Percentiles rank a stretch among this genome's conserved stretches.
phyloP scores from a whole-genome alignment of 2,113 vertebrate genomes.

The Conger conger region DNA sequence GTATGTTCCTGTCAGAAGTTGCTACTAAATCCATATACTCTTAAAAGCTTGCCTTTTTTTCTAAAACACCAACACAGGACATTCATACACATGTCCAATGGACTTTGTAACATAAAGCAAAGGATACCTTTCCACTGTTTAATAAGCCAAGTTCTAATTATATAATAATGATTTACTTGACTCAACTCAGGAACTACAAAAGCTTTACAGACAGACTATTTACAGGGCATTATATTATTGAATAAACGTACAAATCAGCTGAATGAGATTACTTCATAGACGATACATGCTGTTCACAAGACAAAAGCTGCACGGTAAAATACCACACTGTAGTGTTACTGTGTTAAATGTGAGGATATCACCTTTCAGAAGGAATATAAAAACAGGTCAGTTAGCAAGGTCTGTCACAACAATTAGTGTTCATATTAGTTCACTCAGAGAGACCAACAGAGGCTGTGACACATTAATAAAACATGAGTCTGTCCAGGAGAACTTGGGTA shows the following conservation, averaged over 20 bases:
- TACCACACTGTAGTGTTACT: neutral
- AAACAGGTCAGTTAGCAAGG: constrained; percentile 62
- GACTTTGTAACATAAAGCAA: too few species aligned
- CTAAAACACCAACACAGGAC: too few species aligned
- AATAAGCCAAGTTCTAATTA: too few species aligned
- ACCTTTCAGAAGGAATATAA: neutral
- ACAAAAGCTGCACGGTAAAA: neutral
- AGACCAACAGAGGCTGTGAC: constrained; percentile 80
- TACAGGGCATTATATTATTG: neutral
- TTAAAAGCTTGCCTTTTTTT: too few species aligned
- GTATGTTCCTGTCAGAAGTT: too few species aligned
- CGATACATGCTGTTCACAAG: neutral
- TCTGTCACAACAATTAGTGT: constrained; percentile 88
- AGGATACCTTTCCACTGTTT: too few species aligned
- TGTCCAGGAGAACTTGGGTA: constrained; percentile 88
- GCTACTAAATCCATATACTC: too few species aligned
- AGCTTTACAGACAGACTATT: neutral
- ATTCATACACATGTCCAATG: too few species aligned
- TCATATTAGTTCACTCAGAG: constrained; percentile 76
- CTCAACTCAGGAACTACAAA: neutral
- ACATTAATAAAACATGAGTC: constrained; percentile 92
- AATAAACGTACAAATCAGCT: neutral
- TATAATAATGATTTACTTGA: too few species aligned
- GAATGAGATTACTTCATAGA: neutral
- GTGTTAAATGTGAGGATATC: neutral